Conservation (phyloP, 2,888 invertebrate genomes). For the Scaptomyza tumidula region DNA sequence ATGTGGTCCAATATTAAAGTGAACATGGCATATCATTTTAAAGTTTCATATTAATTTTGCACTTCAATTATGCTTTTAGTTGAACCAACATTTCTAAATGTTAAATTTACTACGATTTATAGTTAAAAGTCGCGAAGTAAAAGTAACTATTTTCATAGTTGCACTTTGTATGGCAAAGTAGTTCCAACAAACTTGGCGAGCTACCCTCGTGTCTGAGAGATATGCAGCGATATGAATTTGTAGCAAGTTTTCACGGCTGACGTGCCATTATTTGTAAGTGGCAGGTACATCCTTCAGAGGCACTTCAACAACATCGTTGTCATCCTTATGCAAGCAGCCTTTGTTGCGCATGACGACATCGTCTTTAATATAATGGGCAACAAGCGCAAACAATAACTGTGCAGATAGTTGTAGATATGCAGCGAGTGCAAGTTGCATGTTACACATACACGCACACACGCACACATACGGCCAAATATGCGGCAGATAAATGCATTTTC, state of each 20-base stretch:
- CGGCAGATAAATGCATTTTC: constrained; percentile 50
- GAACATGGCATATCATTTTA: too few species aligned
- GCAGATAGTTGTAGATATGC: not conserved
- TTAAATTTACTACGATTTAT: too few species aligned
- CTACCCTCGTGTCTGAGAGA: constrained; percentile 4
- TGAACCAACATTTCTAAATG: too few species aligned
- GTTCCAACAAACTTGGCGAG: constrained; percentile 1
- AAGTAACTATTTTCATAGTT: not conserved
- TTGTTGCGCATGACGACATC: constrained; percentile 21
- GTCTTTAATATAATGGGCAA: constrained; percentile 37
- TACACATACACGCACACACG: not conserved
- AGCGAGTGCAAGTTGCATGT: not conserved
- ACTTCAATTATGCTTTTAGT: too few species aligned
- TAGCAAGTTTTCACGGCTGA: constrained; percentile 59
- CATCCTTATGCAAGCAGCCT: constrained; percentile 9
- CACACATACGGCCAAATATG: not conserved
- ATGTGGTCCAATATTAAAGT: too few species aligned
- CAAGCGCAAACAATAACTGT: constrained; percentile 41
- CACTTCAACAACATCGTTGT: constrained; percentile 51
- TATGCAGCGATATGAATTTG: constrained; percentile 58
- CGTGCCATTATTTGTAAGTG: constrained; percentile 68
- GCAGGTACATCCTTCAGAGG: constrained; percentile 46
- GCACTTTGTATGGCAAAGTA: not conserved
- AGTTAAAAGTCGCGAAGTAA: too few species aligned
- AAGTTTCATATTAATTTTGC: too few species aligned